Conservation (phyloP, 2,888 invertebrate species). For the Tenthredo livida region DNA sequence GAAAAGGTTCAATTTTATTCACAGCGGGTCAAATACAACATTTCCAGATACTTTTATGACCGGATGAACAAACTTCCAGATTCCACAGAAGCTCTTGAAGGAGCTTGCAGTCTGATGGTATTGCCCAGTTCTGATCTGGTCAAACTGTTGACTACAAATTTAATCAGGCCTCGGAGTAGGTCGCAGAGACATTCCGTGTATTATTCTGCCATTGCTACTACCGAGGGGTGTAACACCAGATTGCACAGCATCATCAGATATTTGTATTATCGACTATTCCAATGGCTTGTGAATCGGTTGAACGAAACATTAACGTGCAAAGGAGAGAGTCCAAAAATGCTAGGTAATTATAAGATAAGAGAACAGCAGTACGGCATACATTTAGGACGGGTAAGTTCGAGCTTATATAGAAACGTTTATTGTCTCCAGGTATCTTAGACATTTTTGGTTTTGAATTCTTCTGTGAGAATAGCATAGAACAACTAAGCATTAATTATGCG, state of each 20-base stretch:
- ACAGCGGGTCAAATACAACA: neutral
- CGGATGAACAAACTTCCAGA: slow-evolving; percentile 61
- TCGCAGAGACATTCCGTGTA: slow-evolving; percentile 67
- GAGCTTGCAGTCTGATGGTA: slow-evolving; percentile 64
- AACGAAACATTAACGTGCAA: slow-evolving; percentile 66
- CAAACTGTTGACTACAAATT: slow-evolving; percentile 68
- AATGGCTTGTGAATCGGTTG: slow-evolving; percentile 71
- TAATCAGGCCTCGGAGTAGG: slow-evolving; percentile 68
- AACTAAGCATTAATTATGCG: slow-evolving; percentile 75
- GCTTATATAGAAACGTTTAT: neutral
- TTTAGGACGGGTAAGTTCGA: neutral
- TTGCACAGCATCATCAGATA: slow-evolving; percentile 75
- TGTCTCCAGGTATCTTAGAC: slow-evolving; percentile 71
- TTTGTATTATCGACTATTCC: slow-evolving; percentile 75
- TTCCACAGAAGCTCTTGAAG: slow-evolving; percentile 66
- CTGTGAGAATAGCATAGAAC: slow-evolving; percentile 69
- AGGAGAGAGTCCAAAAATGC: slow-evolving; percentile 64
- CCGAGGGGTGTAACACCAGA: slow-evolving; percentile 74
- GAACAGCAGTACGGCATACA: neutral
- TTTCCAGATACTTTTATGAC: neutral
- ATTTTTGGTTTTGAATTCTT: slow-evolving; percentile 76
- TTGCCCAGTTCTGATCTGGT: slow-evolving; percentile 63
- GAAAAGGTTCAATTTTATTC: slow-evolving; percentile 59
- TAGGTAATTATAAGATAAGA: slow-evolving; percentile 65
- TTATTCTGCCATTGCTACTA: slow-evolving; percentile 69